phyloP scores from a whole-genome alignment of 2,113 vertebrate species.

The Heterochromis multidens region DNA sequence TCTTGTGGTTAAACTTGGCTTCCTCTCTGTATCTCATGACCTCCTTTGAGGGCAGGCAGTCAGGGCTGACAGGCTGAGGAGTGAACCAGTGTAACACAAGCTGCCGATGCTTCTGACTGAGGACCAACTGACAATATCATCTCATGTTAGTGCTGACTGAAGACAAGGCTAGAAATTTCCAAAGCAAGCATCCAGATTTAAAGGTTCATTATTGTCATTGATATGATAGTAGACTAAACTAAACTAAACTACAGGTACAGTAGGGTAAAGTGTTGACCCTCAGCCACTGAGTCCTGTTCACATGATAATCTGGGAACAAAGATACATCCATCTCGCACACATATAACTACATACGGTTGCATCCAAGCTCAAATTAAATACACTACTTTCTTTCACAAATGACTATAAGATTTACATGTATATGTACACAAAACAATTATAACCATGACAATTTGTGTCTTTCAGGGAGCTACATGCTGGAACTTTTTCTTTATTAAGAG shows the following conservation, averaged over 20 bases:
- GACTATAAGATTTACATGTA: neutral
- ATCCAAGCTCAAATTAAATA: neutral
- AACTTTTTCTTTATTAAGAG: neutral
- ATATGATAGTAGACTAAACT: too few species aligned
- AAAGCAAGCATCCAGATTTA: neutral
- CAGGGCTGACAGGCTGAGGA: neutral
- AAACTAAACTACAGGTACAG: too few species aligned
- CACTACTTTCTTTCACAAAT: neutral
- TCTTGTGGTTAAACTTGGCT: conserved; percentile 46
- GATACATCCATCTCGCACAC: neutral
- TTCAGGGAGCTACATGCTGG: neutral
- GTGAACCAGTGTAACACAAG: neutral
- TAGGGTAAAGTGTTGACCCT: neutral
- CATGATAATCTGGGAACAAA: neutral
- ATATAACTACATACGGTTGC: neutral
- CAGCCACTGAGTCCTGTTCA: neutral
- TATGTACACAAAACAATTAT: neutral
- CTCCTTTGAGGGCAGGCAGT: conserved; percentile 16
- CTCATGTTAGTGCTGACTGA: neutral
- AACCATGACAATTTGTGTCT: neutral
- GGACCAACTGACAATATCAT: neutral
- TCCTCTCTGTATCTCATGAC: conserved; percentile 56
- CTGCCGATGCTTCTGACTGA: neutral
- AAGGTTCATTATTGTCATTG: neutral
- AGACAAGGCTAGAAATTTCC: neutral